A percentile compares a stretch with the other conserved stretches of the same genome.
These are phyloP conservation scores for Macrotrachela quadricornifera DNA, from an alignment of 1,140 invertebrate genomes.

Conservation along the genomic window DNA sequence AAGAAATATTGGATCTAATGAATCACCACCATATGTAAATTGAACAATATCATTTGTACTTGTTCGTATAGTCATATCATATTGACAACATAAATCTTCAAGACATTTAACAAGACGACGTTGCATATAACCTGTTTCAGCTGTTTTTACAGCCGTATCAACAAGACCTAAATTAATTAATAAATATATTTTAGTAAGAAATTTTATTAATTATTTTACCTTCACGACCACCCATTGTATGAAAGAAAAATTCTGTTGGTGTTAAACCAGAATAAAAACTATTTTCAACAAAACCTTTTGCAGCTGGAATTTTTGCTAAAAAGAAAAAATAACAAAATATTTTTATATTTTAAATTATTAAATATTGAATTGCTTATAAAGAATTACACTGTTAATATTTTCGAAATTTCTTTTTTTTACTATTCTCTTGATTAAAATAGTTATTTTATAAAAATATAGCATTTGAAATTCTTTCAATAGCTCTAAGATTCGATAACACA, in stretches of 20 bases:
- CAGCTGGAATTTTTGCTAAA: slow-evolving; percentile 70
- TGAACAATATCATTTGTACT: slow-evolving; percentile 80
- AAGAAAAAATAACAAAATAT: slow-evolving; percentile 88
- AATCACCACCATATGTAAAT: slow-evolving; percentile 79
- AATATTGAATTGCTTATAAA: slow-evolving; percentile 70
- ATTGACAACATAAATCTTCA: slow-evolving; percentile 83
- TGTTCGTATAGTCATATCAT: slow-evolving; percentile 84
- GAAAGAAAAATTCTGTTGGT: slow-evolving; percentile 93
- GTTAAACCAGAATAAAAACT: slow-evolving; percentile 90
- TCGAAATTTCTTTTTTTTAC: slow-evolving; percentile 94
- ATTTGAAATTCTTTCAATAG: no score
- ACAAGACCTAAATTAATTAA: slow-evolving; percentile 49
- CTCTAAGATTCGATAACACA: no score
- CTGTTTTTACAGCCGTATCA: slow-evolving; percentile 96
- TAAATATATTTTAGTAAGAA: not conserved
- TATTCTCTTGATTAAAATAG: slow-evolving; percentile 83
- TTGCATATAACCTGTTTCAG: slow-evolving; percentile 92
- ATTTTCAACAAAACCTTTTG: slow-evolving; percentile 92
- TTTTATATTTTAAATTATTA: slow-evolving; percentile 95
- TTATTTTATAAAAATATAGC: slow-evolving; percentile 31
- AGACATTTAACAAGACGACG: slow-evolving; percentile 76
- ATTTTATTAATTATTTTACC: slow-evolving; percentile 16
- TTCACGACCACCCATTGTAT: slow-evolving; percentile 93
- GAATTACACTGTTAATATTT: no score
- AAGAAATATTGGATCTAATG: slow-evolving; percentile 87